phyloP scores from a whole-genome alignment of 2,113 vertebrate genomes.

The Pandion haliaetus region DNA sequence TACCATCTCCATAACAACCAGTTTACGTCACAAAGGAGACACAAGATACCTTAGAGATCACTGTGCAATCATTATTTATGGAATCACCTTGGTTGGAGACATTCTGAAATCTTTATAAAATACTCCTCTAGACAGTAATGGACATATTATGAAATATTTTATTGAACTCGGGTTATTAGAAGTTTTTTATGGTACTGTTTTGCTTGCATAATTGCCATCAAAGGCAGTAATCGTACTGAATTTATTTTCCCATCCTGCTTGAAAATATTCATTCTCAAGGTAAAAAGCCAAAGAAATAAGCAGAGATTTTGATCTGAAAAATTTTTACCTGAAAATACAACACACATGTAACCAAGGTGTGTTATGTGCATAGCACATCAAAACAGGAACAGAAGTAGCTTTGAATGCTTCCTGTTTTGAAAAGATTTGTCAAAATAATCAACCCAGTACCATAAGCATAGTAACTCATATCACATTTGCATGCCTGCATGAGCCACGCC shows the following conservation, averaged over 20 bases:
- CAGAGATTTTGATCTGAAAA: not conserved
- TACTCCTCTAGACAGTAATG: constrained; percentile 1
- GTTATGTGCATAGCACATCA: not conserved
- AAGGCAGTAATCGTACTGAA: not conserved
- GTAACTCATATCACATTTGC: not conserved
- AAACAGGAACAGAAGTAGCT: not conserved
- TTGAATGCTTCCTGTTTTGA: not conserved
- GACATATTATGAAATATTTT: constrained; percentile 23
- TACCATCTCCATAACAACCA: constrained; percentile 74
- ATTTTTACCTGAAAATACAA: not conserved
- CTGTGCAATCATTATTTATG: constrained; percentile 69
- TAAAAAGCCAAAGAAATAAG: not conserved
- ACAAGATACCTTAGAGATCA: constrained; percentile 58
- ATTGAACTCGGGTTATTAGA: not conserved
- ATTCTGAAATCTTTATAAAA: constrained; percentile 11
- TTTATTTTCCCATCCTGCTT: not conserved
- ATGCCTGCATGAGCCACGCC: not conserved
- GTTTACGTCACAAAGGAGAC: constrained; percentile 62
- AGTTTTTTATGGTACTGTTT: not conserved
- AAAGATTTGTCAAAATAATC: not conserved
- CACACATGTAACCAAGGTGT: not conserved
- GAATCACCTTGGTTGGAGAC: constrained; percentile 46
- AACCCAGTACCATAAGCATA: not conserved
- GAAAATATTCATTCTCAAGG: not conserved
- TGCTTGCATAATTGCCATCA: not conserved